Conservation (phyloP, 2,797 vertebrate species). For the Pelobates cultripes region DNA sequence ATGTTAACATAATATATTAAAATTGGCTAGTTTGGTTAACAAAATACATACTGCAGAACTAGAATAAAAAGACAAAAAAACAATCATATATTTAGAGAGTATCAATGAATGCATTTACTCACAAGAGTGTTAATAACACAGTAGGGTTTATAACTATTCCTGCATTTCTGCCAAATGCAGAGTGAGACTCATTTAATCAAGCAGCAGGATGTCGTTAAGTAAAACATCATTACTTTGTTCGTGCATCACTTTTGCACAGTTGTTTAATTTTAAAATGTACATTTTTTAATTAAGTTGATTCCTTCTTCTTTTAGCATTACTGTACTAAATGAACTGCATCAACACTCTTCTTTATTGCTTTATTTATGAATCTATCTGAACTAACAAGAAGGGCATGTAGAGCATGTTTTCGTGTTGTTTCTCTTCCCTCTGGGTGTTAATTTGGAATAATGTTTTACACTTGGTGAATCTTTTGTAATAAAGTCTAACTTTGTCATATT, state of each 20-base stretch:
- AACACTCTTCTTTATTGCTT: too few relatives aligned
- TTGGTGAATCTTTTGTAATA: too few relatives aligned
- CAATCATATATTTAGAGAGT: not conserved
- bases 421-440: too few relatives aligned
- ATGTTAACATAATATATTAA: too few relatives aligned
- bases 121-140: not conserved
- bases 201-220: conserved; percentile 3
- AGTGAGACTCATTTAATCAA: not conserved
- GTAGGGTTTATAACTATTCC: not conserved
- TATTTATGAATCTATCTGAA: too few relatives aligned
- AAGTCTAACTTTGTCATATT: too few relatives aligned
- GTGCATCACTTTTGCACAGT: conserved; percentile 4
- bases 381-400: too few relatives aligned
- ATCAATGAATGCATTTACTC: not conserved
- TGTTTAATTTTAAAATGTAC: conserved; percentile 6
- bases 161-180: conserved; percentile 3
- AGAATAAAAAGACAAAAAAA: too few relatives aligned
- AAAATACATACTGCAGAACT: too few relatives aligned
- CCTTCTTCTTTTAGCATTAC: not conserved
- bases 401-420: too few relatives aligned
- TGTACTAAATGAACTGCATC: not conserved
- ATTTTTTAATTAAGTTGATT: not conserved
- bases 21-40: too few relatives aligned
- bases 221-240: not conserved
- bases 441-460: too few relatives aligned